phyloP scores from a whole-genome alignment of 2,113 vertebrate species.

The Phoenicopterus ruber region DNA sequence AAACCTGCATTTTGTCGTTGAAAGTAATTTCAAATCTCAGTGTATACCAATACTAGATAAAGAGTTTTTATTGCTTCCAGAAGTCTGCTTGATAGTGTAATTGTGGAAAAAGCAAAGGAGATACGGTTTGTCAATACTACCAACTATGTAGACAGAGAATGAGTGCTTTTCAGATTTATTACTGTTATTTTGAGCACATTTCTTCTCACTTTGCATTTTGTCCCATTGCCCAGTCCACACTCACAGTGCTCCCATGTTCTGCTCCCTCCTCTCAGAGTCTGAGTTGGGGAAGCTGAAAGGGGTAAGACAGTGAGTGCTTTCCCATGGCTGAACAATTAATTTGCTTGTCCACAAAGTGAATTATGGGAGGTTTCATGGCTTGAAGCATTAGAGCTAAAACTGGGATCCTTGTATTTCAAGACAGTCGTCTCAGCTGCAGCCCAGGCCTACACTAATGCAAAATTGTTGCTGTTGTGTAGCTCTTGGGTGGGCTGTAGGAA shows the following conservation, averaged over 20 bases:
- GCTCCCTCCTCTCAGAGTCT: not conserved
- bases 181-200: not conserved
- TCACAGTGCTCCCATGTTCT: not conserved
- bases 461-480: not conserved
- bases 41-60: not conserved
- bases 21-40: slow-evolving; percentile 35
- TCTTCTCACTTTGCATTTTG: not conserved
- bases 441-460: not conserved
- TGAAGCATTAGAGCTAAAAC: not conserved
- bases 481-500: not conserved
- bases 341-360: not conserved
- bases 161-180: not conserved
- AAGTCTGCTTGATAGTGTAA: not conserved
- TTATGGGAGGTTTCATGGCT: not conserved
- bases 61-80: not conserved
- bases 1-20: not conserved
- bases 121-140: not conserved
- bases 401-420: not conserved
- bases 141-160: not conserved
- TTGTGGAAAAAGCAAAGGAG: not conserved
- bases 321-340: not conserved
- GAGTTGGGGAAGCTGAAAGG: not conserved
- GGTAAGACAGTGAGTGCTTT: not conserved
- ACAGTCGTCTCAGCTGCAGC: not conserved
- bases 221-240: not conserved